These are phyloP conservation scores for Actinostola sp. DNA, from an alignment of 92 coral and sea anemone genomes.

Conservation along the genomic window DNA sequence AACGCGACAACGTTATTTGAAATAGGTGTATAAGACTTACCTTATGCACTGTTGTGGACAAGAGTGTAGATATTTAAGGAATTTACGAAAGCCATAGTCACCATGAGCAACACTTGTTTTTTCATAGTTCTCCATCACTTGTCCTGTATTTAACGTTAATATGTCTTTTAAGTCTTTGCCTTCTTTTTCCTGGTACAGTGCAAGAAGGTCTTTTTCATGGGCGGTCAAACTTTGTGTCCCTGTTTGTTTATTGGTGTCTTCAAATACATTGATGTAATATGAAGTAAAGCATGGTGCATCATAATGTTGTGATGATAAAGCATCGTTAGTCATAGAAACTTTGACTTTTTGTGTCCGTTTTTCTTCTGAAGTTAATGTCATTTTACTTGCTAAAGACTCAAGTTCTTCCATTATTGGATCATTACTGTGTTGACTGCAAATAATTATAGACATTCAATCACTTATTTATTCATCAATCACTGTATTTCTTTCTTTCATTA, in stretches of 20 bases:
- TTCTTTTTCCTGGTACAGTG: constrained; percentile 67
- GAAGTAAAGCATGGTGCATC: constrained; percentile 50
- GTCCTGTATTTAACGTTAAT: constrained; percentile 7
- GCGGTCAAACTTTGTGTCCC: constrained; percentile 26
- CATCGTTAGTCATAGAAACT: not conserved
- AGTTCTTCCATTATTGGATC: constrained; percentile 41
- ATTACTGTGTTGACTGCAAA: not conserved
- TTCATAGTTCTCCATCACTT: constrained; percentile 73
- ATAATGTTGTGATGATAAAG: not conserved
- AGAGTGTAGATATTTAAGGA: constrained; percentile 65
- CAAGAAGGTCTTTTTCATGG: constrained; percentile 73
- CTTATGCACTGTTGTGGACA: constrained; percentile 87
- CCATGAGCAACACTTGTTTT: constrained; percentile 75
- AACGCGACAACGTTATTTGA: not conserved
- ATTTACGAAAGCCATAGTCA: constrained; percentile 80
- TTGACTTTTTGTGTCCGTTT: not conserved
- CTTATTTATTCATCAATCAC: not conserved
- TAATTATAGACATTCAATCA: too few species aligned
- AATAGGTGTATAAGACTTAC: constrained; percentile 25
- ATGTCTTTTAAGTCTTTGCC: constrained; percentile 51
- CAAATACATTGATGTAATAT: constrained; percentile 74
- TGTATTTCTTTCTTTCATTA: too few species aligned
- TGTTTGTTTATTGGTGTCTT: constrained; percentile 22
- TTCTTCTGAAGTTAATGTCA: constrained; percentile 24
- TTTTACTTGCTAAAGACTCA: constrained; percentile 51